A percentile compares a stretch with the other conserved stretches of the same genome.
Evolutionary conservation across 2,113 vertebrate genomes (phyloP).

Genomic region (Tachuris rubrigastra): DNA sequence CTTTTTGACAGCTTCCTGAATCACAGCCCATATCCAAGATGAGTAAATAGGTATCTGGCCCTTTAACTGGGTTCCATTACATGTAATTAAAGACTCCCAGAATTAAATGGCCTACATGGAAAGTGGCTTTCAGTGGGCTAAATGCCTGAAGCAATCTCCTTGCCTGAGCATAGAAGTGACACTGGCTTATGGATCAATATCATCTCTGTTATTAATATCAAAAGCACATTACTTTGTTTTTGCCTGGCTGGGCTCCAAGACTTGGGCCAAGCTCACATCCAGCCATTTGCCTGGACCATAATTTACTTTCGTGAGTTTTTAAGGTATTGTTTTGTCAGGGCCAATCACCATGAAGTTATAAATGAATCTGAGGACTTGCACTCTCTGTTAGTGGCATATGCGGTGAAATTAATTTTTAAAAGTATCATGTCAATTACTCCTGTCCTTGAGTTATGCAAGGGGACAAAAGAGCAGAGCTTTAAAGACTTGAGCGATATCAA

Average conservation of each 20-base stretch:
- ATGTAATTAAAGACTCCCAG: constrained; percentile 94
- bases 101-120: constrained; percentile 94
- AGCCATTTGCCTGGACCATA: constrained; percentile 94
- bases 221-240: constrained; percentile 99
- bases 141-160: constrained; percentile 89
- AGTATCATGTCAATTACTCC: constrained; percentile 94
- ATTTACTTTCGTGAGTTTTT: constrained; percentile 99
- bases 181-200: constrained; percentile 92
- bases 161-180: constrained; percentile 79
- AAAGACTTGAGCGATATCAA: constrained; percentile 82
- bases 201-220: constrained; percentile 99
- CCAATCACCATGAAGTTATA: constrained; percentile 98
- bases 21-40: constrained; percentile 70
- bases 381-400: constrained; percentile 84
- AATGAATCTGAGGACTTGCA: constrained; percentile 89
- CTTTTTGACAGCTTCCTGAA: constrained; percentile 78
- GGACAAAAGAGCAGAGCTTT: constrained; percentile 79
- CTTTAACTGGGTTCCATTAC: constrained; percentile 89
- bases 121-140: constrained; percentile 91
- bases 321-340: constrained; percentile 99
- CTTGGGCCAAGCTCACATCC: constrained; percentile 71
- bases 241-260: constrained; percentile 87
- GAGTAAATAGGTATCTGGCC: constrained; percentile 75
- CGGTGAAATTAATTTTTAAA: constrained; percentile 96
- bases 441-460: constrained; percentile 93